Percentiles rank a stretch among this genome's conserved stretches.
Conservation (phyloP, 2,888 invertebrate species). For the Anarsia innoxiella region DNA sequence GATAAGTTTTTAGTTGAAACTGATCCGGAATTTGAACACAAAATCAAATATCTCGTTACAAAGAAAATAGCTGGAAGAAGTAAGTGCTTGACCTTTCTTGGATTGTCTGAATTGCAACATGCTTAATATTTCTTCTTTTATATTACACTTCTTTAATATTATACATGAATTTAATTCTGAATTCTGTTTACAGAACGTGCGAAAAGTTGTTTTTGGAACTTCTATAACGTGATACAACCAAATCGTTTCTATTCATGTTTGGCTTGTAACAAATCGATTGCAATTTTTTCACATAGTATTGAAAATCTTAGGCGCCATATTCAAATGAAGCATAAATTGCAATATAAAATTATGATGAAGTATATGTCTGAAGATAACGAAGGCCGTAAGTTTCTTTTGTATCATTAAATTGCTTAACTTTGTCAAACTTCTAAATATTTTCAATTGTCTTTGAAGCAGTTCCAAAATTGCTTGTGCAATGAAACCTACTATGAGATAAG, state of each 20-base stretch:
- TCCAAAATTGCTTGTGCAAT: too few relatives aligned
- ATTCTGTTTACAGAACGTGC: constrained; percentile 9
- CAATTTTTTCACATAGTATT: constrained; percentile 9
- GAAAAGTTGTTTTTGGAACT: constrained; percentile 10
- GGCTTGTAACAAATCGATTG: constrained; percentile 5
- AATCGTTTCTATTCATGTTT: constrained; percentile 9
- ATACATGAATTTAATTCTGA: not conserved
- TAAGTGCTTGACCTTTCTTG: constrained; percentile 2
- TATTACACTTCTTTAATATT: not conserved
- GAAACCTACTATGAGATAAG: too few relatives aligned
- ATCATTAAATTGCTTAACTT: not conserved
- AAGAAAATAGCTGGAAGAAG: constrained; percentile 7
- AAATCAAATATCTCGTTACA: constrained; percentile 8
- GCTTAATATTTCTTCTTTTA: not conserved
- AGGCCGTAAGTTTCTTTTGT: constrained; percentile 7
- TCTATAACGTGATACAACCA: constrained; percentile 9
- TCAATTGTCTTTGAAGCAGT: too few relatives aligned
- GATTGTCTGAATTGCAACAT: not conserved
- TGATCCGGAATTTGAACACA: constrained; percentile 10
- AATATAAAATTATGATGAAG: constrained; percentile 9
- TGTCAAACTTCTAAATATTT: not conserved
- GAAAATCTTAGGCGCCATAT: constrained; percentile 11
- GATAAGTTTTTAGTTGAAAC: constrained; percentile 1
- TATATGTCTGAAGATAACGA: constrained; percentile 2
- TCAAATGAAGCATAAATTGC: constrained; percentile 6